Base-by-base conservation (phyloP, 1,140 invertebrate genomes). In the Drosophila persimilis region DNA sequence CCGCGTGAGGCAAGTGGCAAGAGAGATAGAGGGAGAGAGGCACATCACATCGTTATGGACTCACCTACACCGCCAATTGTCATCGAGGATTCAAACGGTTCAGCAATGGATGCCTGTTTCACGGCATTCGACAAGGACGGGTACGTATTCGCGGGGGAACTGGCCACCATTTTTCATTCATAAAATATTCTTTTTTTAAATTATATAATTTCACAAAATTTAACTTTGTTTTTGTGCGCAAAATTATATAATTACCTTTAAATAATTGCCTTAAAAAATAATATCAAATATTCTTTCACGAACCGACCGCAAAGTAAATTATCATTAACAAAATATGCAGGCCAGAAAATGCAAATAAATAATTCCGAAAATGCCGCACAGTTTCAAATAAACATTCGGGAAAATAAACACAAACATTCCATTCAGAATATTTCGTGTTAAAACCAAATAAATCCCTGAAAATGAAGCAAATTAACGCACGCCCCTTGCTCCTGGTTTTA, bases 101-200 rank as follows among this genome's bases (percentile, higher is more conserved):
- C 91, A 91, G 94, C 94, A 92, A 97, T 97, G 96, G 96, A 97
- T 92, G 95, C 96, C 75, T 97, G 96, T 92, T 97, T 96, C 92
- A 94, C 95, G 83, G 96, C 96, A 60, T 97, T 97, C 91, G 96
- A 97, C 92, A 96, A 96, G 92, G 95, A 97, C 92, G 94, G 94
- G 94, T 95, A 92, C 92, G 93, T 93, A 58, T 53, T 45, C 2
- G 3, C 6, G 22, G 9, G 3, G 3, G n/a, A 44, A 45, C n/a
- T 43, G 43, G 35, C 44, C 24, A 67, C 15, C 11, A 2, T 4
- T 13, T 11, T 11, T 39, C 11, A 39, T 13, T 39, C 35, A 13
- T 39, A 11, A 39, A 39, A 13, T 39, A 39, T 39, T 39, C 11
- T 5, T 13, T 13, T 13, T 13, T 39, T 39, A 13, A 13, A 39